These are phyloP conservation scores for Sinosuthora webbiana DNA, from an alignment of 2,113 vertebrate species.

Conservation along the genomic window DNA sequence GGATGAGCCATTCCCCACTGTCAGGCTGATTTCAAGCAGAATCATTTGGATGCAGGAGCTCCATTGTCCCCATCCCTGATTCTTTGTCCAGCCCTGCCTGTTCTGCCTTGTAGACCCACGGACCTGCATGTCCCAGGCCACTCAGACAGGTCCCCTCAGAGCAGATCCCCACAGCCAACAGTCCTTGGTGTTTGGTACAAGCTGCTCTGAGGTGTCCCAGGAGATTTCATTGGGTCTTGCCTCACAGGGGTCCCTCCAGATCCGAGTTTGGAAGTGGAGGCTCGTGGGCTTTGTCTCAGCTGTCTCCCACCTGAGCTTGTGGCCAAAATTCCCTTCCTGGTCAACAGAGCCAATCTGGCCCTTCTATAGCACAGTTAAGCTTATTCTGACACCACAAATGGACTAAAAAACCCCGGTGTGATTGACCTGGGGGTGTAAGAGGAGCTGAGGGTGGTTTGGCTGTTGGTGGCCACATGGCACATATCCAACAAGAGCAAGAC, in stretches of 20 bases:
- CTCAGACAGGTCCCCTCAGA: neutral
- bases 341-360: neutral
- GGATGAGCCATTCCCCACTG: accelerated
- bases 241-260: neutral
- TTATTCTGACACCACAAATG: neutral
- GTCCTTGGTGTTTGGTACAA: neutral
- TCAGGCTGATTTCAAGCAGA: neutral
- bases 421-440: neutral
- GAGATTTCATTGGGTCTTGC: neutral
- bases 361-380: neutral
- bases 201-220: neutral
- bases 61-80: neutral
- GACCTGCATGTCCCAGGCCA: neutral
- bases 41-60: neutral
- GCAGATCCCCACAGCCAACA: neutral
- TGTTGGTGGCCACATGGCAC: neutral
- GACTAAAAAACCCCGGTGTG: neutral
- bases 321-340: neutral
- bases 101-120: neutral
- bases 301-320: neutral
- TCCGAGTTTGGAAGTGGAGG: neutral
- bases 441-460: neutral
- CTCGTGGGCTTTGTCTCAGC: neutral
- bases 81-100: neutral
- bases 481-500: neutral